Conservation (phyloP, 1,140 invertebrate genomes). For the Atta texana region DNA sequence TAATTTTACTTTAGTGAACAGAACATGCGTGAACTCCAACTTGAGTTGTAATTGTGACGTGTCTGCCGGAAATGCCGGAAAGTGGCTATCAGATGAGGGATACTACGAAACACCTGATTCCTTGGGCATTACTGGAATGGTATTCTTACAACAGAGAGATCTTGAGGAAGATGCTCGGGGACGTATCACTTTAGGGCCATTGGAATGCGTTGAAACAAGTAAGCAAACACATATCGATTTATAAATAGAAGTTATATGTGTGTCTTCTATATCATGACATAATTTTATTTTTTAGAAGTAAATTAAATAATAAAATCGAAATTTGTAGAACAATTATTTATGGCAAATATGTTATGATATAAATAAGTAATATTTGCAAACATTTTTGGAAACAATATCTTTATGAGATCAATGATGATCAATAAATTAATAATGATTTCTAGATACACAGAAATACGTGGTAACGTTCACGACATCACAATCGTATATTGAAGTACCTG, state of each 20-base stretch:
- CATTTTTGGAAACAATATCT: slow-evolving; percentile 4
- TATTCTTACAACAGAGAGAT: slow-evolving; percentile 94
- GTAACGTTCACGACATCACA: slow-evolving; percentile 97
- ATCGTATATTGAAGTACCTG: slow-evolving; percentile 96
- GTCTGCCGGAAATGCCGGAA: slow-evolving; percentile 93
- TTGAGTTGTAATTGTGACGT: slow-evolving; percentile 95
- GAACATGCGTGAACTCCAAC: slow-evolving; percentile 92
- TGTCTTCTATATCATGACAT: neutral
- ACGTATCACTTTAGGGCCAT: slow-evolving; percentile 94
- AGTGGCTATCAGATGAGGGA: slow-evolving; percentile 96
- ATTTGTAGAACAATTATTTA: slow-evolving; percentile 23
- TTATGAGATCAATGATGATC: neutral
- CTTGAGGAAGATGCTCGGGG: slow-evolving; percentile 93
- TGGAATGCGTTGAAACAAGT: slow-evolving; percentile 98
- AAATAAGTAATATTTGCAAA: neutral
- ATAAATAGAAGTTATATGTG: neutral
- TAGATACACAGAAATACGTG: slow-evolving; percentile 96
- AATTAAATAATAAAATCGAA: neutral
- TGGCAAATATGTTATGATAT: neutral
- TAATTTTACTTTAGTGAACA: slow-evolving; percentile 87
- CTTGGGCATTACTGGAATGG: slow-evolving; percentile 95
- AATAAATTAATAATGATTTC: slow-evolving; percentile 66
- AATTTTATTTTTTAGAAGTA: neutral
- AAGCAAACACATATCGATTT: slow-evolving; percentile 80
- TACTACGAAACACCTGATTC: slow-evolving; percentile 92